These are phyloP conservation scores for Zaprionus gabonicus DNA, from an alignment of 1,140 invertebrate species.

Conservation along the genomic window DNA sequence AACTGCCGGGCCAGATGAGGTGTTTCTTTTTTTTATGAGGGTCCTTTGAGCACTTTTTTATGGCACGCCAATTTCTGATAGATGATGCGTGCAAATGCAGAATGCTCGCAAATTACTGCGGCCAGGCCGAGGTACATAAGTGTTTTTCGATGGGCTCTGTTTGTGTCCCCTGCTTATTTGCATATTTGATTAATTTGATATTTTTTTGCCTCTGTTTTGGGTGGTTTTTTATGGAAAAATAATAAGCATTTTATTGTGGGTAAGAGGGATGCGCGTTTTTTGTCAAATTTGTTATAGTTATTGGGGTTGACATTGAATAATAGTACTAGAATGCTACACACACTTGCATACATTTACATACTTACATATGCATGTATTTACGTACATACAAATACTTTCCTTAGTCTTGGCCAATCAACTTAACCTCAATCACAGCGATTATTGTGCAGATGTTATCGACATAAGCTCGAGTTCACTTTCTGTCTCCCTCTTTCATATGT, in stretches of 20 bases:
- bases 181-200: constrained; percentile 79
- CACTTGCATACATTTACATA: background rate
- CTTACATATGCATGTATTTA: background rate
- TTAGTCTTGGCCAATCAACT: constrained; percentile 9
- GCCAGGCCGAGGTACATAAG: constrained; percentile 19
- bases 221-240: constrained; percentile 80
- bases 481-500: constrained; percentile 42
- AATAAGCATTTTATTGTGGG: constrained; percentile 68
- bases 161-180: constrained; percentile 57
- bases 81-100: constrained; percentile 70
- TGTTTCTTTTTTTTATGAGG: constrained; percentile 33
- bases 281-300: background rate
- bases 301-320: background rate
- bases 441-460: constrained; percentile 21
- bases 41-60: constrained; percentile 67
- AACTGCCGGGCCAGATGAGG: constrained; percentile 35
- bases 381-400: background rate
- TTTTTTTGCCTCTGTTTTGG: constrained; percentile 61
- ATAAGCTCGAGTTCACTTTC: background rate
- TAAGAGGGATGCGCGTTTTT: constrained; percentile 27
- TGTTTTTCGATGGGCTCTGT: constrained; percentile 24
- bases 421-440: constrained; percentile 7
- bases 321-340: background rate
- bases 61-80: constrained; percentile 75
- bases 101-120: constrained; percentile 32